Evolutionary conservation across 2,113 vertebrate species (phyloP).

Genomic region (Amblyornis subalaris): DNA sequence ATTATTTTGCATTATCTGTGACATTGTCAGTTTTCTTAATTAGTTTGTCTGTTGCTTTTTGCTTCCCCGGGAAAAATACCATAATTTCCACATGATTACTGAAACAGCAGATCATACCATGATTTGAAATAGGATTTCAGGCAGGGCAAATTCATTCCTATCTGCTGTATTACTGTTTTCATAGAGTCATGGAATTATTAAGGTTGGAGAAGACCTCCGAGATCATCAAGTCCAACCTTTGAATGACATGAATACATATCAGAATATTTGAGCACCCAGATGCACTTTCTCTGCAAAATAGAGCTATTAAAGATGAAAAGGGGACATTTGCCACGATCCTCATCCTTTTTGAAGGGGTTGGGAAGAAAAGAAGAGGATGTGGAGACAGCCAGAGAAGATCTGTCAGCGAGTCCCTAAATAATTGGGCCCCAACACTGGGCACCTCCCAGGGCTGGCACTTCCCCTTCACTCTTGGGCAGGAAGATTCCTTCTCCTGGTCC

Average conservation of each 20-base stretch:
- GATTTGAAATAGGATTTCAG: not conserved
- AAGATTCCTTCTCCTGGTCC: not conserved
- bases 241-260: not conserved
- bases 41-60: not conserved
- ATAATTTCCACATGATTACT: not conserved
- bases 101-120: not conserved
- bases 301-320: not conserved
- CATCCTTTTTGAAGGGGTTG: not conserved
- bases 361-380: not conserved
- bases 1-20: not conserved
- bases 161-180: not conserved
- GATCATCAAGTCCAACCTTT: not conserved
- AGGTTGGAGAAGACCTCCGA: not conserved
- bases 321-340: not conserved
- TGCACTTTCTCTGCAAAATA: not conserved
- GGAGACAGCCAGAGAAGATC: not conserved
- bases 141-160: not conserved
- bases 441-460: not conserved
- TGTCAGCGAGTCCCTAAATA: not conserved
- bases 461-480: not conserved
- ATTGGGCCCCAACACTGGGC: fast-evolving
- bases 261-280: not conserved
- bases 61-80: not conserved
- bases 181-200: not conserved
- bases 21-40: not conserved